These are phyloP conservation scores for Trachelus iudaicus DNA, from an alignment of 2,888 invertebrate species.

Conservation along the genomic window DNA sequence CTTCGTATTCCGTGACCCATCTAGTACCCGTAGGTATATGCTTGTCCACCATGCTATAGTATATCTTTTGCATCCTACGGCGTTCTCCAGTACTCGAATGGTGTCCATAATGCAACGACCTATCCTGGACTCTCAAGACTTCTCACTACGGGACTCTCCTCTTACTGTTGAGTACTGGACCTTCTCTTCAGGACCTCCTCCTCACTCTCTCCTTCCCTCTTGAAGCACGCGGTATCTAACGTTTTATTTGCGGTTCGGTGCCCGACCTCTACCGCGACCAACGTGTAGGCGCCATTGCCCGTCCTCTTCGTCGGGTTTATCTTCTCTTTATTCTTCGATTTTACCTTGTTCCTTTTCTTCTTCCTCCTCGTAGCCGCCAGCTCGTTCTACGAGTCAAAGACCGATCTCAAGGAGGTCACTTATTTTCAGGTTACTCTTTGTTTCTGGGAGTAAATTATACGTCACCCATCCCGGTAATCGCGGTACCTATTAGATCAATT, in stretches of 20 bases:
- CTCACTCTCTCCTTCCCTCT: neutral
- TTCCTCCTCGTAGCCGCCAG: conserved; percentile 26
- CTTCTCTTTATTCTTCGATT: conserved; percentile 27
- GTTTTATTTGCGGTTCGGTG: neutral
- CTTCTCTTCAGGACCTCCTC: neutral
- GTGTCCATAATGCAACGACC: neutral
- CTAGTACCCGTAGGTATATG: neutral
- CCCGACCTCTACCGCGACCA: conserved; percentile 18
- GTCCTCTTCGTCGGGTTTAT: conserved; percentile 31
- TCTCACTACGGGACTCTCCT: neutral
- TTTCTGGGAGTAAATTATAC: conserved; percentile 29
- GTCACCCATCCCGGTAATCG: neutral
- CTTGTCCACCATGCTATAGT: neutral
- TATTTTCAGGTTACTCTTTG: conserved; percentile 48
- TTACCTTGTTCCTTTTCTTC: conserved; percentile 26
- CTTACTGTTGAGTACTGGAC: neutral
- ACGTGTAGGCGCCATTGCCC: conserved; percentile 48
- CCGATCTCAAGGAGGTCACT: conserved; percentile 66
- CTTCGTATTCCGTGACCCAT: neutral
- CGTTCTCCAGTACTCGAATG: neutral
- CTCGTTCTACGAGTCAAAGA: conserved; percentile 62
- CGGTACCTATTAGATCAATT: neutral
- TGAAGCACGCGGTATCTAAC: neutral
- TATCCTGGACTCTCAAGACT: neutral
- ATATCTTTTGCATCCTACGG: neutral